These are phyloP conservation scores for Etheostoma nigrum DNA, from an alignment of 2,797 vertebrate genomes.

Conservation along the genomic window DNA sequence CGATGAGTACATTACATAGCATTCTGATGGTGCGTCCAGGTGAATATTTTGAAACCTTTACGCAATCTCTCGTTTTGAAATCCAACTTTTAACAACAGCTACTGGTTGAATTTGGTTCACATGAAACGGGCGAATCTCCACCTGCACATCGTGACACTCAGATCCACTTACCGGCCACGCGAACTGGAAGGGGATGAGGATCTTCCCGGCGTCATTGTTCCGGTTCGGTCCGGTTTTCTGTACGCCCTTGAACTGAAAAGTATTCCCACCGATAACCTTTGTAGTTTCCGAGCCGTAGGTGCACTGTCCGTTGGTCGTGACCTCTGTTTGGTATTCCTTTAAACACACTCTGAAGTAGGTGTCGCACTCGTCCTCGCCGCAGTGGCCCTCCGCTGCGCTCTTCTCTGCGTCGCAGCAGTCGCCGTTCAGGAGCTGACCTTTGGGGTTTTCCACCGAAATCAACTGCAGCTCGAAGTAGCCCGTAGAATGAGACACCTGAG, in stretches of 20 bases:
- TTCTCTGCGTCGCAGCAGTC: conserved; percentile 91
- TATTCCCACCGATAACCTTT: conserved; percentile 93
- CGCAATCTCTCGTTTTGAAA: background rate
- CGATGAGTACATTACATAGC: no score
- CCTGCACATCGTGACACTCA: background rate
- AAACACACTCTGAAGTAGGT: conserved; percentile 93
- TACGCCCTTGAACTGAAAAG: conserved; percentile 88
- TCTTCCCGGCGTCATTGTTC: conserved; percentile 85
- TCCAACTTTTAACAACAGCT: background rate
- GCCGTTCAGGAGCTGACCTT: conserved; percentile 90
- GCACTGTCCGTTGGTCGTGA: conserved; percentile 88
- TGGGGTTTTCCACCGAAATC: conserved; percentile 90
- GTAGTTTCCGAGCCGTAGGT: conserved; percentile 93
- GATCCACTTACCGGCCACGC: conserved; percentile 93
- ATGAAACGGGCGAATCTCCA: background rate
- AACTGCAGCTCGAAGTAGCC: conserved; percentile 97
- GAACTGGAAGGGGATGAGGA: conserved; percentile 93
- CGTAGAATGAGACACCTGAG: conserved; percentile 90
- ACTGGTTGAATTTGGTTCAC: no score
- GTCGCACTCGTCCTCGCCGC: conserved; percentile 91
- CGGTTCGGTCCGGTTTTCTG: conserved; percentile 82
- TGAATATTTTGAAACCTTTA: background rate
- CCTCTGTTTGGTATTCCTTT: conserved; percentile 96
- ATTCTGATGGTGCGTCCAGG: background rate
- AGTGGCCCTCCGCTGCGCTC: conserved; percentile 79